These are phyloP conservation scores for Ptilorrhoa leucosticta DNA, from an alignment of 2,113 vertebrate species.

Conservation along the genomic window DNA sequence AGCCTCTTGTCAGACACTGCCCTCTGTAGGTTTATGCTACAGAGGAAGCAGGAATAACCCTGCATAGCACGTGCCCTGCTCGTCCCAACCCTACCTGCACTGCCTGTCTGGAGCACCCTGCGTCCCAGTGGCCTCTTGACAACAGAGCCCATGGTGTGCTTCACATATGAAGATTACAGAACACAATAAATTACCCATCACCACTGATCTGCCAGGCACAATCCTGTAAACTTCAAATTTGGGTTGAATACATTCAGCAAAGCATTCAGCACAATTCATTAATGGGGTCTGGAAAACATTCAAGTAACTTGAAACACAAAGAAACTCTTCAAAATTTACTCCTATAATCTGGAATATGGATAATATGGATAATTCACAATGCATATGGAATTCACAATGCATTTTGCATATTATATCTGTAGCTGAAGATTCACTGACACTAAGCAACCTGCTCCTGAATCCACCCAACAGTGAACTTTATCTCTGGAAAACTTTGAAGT, in stretches of 20 bases:
- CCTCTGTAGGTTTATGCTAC: not conserved
- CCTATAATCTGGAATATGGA: too few species aligned
- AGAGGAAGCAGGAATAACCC: not conserved
- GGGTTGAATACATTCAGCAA: not conserved
- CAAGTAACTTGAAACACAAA: not conserved
- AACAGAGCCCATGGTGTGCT: not conserved
- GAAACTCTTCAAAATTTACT: not conserved
- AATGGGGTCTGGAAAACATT: not conserved
- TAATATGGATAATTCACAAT: too few species aligned
- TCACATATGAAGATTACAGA: not conserved
- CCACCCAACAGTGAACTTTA: not conserved
- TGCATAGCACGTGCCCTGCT: accelerated
- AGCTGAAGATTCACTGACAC: not conserved
- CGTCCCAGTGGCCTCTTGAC: not conserved
- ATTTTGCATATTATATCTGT: not conserved
- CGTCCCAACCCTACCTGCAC: not conserved
- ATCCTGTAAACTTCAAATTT: not conserved
- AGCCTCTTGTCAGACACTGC: not conserved
- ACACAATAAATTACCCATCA: not conserved
- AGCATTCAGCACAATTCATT: not conserved
- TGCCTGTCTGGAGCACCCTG: not conserved
- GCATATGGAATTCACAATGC: not conserved
- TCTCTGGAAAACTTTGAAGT: not conserved
- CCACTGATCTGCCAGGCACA: not conserved
- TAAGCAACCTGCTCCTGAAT: not conserved